Base-by-base conservation (phyloP, 2,113 vertebrate genomes). In the Pelecanoides urinatrix region DNA sequence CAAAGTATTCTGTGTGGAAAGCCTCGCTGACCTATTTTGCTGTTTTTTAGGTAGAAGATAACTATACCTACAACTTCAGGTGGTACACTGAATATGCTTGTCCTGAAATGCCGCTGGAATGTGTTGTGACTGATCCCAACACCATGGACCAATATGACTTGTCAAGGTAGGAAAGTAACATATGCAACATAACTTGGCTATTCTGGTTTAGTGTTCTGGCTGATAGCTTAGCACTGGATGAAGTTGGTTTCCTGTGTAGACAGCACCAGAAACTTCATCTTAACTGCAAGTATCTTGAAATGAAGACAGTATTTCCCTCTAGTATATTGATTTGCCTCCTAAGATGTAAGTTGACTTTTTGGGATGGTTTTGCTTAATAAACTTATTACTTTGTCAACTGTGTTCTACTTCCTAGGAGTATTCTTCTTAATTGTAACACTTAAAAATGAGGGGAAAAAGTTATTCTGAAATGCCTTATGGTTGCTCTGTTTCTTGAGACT, bases 1-100 rank as follows among this genome's bases (percentile, higher is more conserved):
- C 50, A 23, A 29, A 56, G 14, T 38, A 4, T 34, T 86, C 59
- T 68, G 19, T 66, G 21, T 70, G 65, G 56, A 67, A 84, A 52
- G 32, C n/a, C 38, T 62, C 29, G 30, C 27, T 86, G 73, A 92
- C 36, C 23, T 55, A 1, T 88, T 87, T 47, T 61, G 7, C 26
- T 66, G 4, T n/a, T 86, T 21, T 62, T 42, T 49, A 99, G 99
- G 75, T 95, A 21, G 99, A 99, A 96, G 99, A 99, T 88, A 97
- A 97, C 1, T 98, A 98, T 67, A 99, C 99, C 1, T 99, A 99
- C 85, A 99, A 99, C 97, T 99, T 99, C 96, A 99, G 97, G 75
- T 99, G 99, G 99, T 99, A 99, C 63, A 99, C 99, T 9, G 99
- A 99, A 47, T 98, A 99, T n/a, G 99, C 99, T 21, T 99, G 99